Evolutionary conservation across 1,140 invertebrate genomes (phyloP), one percentile per base, ranked within the genome.

Genomic region (Drosophila sucinea): DNA sequence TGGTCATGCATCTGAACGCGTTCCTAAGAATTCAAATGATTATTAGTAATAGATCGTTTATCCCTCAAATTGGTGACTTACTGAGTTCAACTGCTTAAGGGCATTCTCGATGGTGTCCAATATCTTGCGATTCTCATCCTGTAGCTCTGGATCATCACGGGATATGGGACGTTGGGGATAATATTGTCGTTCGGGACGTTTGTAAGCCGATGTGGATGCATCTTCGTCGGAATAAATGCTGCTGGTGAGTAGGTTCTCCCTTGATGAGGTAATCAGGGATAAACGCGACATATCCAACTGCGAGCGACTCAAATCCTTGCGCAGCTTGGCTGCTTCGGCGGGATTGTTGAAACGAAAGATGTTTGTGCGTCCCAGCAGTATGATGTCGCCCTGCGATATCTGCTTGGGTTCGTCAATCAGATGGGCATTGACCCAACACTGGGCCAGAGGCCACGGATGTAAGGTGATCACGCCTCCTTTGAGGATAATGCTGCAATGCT

Each of bases 291-390:
- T 93, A 93, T 96, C 96, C 90, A 95, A 93, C 77, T 94, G 94
- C 27, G 95, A 94, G 6, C 94, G 94, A 74, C 94, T 94, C 93
- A 84, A 95, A 94, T 90, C 95, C 94, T 92, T 95, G 40, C 97
- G 94, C 54, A 98, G 92, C 91, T 97, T 96, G 10, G 97, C 97
- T 10, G 97, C 97, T 92, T 98, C 97, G 0, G 94, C 96, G 29
- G 97, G 97, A 93, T 98, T 97, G 92, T 98, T 98, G 92, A 97
- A 98, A 38, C 97, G 95, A 92, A 98, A 98, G 94, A 98, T 97
- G 91, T 97, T 98, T 44, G 96, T 97, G 71, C 96, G 95, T 2
- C 97, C 97, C 23, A 98, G 93, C 30, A 98, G 92, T 33, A 98
- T 96, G 32, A 97, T 96, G 67, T 93, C 94, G 93, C 95, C 96